Base-by-base conservation (phyloP, 1,140 invertebrate genomes). In the Papilio xuthus region DNA sequence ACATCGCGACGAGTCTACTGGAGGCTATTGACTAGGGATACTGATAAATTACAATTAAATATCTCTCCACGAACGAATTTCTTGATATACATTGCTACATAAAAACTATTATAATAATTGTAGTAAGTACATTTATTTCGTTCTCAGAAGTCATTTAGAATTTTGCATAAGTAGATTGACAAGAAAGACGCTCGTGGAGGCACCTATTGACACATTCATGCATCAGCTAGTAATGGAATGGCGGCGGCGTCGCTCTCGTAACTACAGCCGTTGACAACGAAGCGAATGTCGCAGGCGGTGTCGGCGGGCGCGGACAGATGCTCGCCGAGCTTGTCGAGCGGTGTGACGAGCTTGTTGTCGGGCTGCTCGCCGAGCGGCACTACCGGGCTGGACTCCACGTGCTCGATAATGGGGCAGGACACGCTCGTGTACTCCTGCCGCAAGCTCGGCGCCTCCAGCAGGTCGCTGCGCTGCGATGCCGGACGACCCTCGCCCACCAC, bases 321-420 rank as follows among this genome's bases (percentile, higher is more conserved):
- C n/a, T 50, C 42, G 69, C 70, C 75, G 8, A 81, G 15, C 13
- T 76, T 26, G 20, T 50, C 26, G 1, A 73, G 80, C 2, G 50
- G 44, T 1, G 78, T n/a, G 47, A 1, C 63, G 63, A 69, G 63
- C 63, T 15, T 69, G 63, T 69, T 69, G 63, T 69, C 63, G 63
- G 12, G 60, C 4, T 67, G 60, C 20, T 23, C 28, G 26, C 3
- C 0, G 67, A 41, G 69, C 32, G 69, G 69, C 7, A 2, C 69
- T 2, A n/a, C 1, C 7, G 72, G 71, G 7, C 75, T 26, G 67
- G 42, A 81, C 67, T 90, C 89, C 8, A 84, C 82, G 60, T 89
- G 88, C 81, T 93, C 91, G 67, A 93, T 93, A 76, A 92, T 91
- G 37, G 92, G 92, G 78, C 92, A 93, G 23, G 92, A 93, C n/a